These are phyloP conservation scores for Capreolus pygargus DNA, from an alignment of 2,113 vertebrate species.

Conservation along the genomic window DNA sequence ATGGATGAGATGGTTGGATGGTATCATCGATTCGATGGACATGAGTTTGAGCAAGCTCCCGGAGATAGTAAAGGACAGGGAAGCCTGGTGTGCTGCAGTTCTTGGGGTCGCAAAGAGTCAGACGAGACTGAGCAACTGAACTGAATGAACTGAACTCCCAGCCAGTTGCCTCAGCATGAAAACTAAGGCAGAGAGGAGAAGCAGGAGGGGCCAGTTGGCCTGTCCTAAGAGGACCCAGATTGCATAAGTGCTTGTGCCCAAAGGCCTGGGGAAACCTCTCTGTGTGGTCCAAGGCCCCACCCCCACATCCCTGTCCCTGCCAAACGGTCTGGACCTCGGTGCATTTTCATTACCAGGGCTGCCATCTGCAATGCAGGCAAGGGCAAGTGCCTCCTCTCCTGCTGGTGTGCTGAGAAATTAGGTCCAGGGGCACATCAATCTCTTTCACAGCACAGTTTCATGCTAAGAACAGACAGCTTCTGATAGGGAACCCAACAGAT, in stretches of 20 bases:
- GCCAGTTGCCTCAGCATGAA: not conserved
- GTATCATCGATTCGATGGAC: not conserved
- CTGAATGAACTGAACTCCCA: not conserved
- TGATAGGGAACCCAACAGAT: not conserved
- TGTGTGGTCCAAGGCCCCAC: not conserved
- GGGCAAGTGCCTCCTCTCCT: not conserved
- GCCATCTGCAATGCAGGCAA: not conserved
- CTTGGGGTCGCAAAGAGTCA: not conserved
- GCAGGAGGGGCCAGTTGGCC: not conserved
- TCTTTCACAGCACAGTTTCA: not conserved
- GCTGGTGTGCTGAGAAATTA: not conserved
- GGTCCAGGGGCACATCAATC: not conserved
- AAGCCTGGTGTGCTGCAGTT: not conserved
- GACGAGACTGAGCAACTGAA: not conserved
- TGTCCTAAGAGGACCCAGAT: not conserved
- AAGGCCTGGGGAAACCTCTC: not conserved
- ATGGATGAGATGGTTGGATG: not conserved
- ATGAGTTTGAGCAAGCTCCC: not conserved
- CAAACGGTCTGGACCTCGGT: not conserved
- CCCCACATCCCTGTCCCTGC: not conserved
- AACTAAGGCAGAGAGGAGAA: not conserved
- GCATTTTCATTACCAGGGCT: not conserved
- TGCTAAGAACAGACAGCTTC: constrained; percentile 12
- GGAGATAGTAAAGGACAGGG: not conserved
- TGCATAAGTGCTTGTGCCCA: not conserved